Evolutionary conservation across 2,113 vertebrate species (phyloP).

Genomic region (Zosterops pallidus): DNA sequence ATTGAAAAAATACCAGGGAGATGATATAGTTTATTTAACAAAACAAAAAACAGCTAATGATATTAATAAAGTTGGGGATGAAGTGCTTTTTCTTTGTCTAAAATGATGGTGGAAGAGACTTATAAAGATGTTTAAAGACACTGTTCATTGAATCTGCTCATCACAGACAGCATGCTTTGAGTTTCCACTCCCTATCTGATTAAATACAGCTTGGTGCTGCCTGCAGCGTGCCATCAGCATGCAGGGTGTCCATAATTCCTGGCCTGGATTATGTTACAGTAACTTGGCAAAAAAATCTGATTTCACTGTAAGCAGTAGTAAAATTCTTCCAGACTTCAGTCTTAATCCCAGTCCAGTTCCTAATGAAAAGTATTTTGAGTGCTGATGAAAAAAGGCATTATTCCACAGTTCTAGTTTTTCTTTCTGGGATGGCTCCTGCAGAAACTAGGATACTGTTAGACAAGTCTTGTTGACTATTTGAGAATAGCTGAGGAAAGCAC

Average conservation of each 20-base stretch:
- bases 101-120: neutral
- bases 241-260: neutral
- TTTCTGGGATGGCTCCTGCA: neutral
- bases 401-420: neutral
- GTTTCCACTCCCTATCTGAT: neutral
- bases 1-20: neutral
- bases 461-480: neutral
- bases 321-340: neutral
- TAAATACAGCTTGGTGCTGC: slow-evolving; percentile 10
- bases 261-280: neutral
- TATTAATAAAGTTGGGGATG: neutral
- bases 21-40: neutral
- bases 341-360: neutral
- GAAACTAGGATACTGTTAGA: neutral
- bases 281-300: neutral
- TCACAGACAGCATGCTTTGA: neutral
- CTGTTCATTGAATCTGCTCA: neutral
- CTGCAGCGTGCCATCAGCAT: neutral
- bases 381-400: neutral
- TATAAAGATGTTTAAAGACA: neutral
- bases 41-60: neutral
- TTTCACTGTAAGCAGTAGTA: neutral
- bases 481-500: neutral
- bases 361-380: neutral
- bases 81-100: neutral